These are phyloP conservation scores for Graptemys geographica DNA, from an alignment of 2,797 vertebrate species.

Conservation along the genomic window DNA sequence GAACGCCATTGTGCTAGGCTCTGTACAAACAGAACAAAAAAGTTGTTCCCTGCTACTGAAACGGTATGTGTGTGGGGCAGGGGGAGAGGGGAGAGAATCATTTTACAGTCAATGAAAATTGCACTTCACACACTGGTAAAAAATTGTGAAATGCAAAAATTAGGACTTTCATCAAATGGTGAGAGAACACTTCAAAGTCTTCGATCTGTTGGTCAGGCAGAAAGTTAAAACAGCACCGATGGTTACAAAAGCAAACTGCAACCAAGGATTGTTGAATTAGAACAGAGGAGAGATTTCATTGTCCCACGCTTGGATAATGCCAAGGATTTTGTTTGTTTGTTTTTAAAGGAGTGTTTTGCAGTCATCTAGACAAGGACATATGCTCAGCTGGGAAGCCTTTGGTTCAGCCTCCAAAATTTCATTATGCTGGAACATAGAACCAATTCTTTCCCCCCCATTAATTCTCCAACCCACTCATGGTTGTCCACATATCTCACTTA, in stretches of 20 bases:
- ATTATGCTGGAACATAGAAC: background rate
- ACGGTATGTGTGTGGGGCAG: background rate
- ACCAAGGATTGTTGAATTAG: background rate
- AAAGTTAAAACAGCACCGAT: background rate
- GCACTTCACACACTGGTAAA: background rate
- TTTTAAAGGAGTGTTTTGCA: background rate
- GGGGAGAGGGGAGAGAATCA: accelerated
- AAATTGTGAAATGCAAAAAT: background rate
- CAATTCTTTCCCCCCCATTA: background rate
- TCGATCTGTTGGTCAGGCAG: background rate
- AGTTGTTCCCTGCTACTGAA: background rate
- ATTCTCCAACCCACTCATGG: background rate
- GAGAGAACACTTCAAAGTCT: background rate
- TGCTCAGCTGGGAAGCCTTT: background rate
- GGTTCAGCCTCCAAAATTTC: background rate
- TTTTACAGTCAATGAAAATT: background rate
- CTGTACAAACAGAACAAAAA: background rate
- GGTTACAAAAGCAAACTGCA: background rate
- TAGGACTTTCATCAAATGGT: background rate
- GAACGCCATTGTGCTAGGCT: background rate
- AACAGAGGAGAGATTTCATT: background rate
- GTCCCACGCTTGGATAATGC: background rate
- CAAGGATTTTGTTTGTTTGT: background rate
- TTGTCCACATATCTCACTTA: background rate
- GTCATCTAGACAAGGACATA: background rate